Percentiles rank a stretch among this genome's conserved stretches.
These are phyloP conservation scores for Corynorhinus townsendii DNA, from an alignment of 2,113 vertebrate genomes.

Conservation along the genomic window DNA sequence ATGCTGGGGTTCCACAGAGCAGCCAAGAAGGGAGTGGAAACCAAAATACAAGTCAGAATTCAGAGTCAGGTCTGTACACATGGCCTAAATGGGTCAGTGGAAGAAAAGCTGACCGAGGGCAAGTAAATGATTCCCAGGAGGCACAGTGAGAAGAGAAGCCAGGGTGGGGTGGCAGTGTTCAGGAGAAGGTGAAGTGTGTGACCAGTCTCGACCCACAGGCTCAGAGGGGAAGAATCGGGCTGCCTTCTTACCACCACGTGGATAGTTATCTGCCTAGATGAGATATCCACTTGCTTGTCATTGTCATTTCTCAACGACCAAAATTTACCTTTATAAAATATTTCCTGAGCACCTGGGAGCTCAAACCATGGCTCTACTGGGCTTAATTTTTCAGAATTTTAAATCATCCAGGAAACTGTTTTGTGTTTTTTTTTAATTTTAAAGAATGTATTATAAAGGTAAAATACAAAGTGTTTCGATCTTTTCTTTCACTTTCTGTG, in stretches of 20 bases:
- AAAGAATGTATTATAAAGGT: not conserved
- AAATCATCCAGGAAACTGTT: not conserved
- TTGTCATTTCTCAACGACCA: not conserved
- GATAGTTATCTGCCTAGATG: not conserved
- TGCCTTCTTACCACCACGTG: not conserved
- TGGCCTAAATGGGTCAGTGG: not conserved
- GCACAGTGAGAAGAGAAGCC: no score
- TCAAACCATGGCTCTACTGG: not conserved
- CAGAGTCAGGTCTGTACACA: not conserved
- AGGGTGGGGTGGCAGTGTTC: not conserved
- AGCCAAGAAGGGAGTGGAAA: not conserved
- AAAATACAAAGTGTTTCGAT: not conserved
- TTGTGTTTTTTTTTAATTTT: no score
- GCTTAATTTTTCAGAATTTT: not conserved
- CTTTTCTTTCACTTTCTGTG: not conserved
- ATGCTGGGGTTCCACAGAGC: not conserved
- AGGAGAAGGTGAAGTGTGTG: not conserved
- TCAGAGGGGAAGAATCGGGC: not conserved
- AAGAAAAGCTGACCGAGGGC: not conserved
- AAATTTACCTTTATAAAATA: not conserved
- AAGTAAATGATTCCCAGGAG: not conserved
- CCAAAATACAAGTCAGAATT: not conserved
- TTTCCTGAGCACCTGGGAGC: not conserved
- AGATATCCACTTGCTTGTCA: not conserved
- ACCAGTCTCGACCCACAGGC: not conserved